These are phyloP conservation scores for Eristalis tenax DNA, from an alignment of 2,888 invertebrate genomes.

Conservation along the genomic window DNA sequence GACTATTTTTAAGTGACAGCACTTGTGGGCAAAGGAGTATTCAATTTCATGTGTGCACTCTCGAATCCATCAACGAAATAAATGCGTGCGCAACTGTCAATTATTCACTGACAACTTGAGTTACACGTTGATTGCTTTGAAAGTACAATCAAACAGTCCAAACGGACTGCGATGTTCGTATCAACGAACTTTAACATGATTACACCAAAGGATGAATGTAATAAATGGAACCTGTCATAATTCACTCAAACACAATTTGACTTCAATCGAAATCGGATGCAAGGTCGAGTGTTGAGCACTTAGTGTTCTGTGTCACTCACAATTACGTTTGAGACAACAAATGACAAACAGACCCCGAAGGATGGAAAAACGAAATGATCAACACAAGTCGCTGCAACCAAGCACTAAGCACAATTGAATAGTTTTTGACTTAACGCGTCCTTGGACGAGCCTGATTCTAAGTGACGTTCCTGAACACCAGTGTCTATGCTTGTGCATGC, in stretches of 20 bases:
- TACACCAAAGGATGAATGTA: not conserved
- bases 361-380: constrained; percentile 25
- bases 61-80: not conserved
- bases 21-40: not conserved
- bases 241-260: constrained; percentile 32
- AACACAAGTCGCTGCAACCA: constrained; percentile 20
- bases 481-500: constrained; percentile 13
- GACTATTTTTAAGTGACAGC: constrained; percentile 16
- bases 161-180: not conserved
- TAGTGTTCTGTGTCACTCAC: constrained; percentile 43
- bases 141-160: not conserved
- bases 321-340: constrained; percentile 30
- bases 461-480: constrained; percentile 41
- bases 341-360: constrained; percentile 1
- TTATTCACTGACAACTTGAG: not conserved
- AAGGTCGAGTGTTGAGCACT: constrained; percentile 42
- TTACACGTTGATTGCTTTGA: not conserved
- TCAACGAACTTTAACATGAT: not conserved
- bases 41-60: not conserved
- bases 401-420: constrained; percentile 34
- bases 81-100: not conserved
- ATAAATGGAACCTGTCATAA: constrained; percentile 32
- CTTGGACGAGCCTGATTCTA: constrained; percentile 42
- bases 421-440: constrained; percentile 27
- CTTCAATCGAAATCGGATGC: constrained; percentile 24